Percentiles rank a stretch among this genome's conserved stretches.
phyloP scores from a whole-genome alignment of 2,113 vertebrate genomes.

The Pterocles orientalis region DNA sequence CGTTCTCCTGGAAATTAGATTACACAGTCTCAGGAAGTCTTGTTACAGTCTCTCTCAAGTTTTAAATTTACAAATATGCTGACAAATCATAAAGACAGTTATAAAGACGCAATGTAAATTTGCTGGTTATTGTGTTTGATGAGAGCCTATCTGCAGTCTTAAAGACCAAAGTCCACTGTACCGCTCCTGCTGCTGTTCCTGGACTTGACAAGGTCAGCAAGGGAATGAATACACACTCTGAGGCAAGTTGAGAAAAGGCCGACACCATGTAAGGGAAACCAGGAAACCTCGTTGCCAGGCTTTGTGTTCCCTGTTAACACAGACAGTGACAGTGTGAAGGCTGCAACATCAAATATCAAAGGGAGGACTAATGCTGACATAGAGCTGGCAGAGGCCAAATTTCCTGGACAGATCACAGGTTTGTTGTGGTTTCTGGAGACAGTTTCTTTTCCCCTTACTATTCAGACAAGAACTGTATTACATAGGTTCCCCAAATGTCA shows the following conservation, averaged over 20 bases:
- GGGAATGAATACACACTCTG: neutral
- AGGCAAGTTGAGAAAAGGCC: neutral
- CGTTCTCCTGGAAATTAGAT: neutral
- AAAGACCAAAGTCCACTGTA: neutral
- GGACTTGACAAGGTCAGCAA: neutral
- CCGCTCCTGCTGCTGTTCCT: neutral
- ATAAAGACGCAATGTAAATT: neutral
- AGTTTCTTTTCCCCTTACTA: neutral
- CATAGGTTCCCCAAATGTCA: neutral
- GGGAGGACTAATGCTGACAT: neutral
- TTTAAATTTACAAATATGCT: neutral
- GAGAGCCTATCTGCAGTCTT: neutral
- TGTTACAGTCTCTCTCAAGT: neutral
- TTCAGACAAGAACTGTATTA: neutral
- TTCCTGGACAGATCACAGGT: neutral
- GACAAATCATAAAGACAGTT: neutral
- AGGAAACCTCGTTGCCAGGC: neutral
- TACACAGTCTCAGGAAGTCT: neutral
- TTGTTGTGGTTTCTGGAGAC: neutral
- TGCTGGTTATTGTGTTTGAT: neutral
- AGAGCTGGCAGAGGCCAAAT: neutral
- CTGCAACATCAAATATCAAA: rapidly evolving
- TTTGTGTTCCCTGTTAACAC: rapidly evolving
- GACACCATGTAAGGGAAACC: neutral
- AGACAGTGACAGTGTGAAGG: neutral